phyloP scores from a whole-genome alignment of 2,888 invertebrate species.

The Proisotoma minuta region DNA sequence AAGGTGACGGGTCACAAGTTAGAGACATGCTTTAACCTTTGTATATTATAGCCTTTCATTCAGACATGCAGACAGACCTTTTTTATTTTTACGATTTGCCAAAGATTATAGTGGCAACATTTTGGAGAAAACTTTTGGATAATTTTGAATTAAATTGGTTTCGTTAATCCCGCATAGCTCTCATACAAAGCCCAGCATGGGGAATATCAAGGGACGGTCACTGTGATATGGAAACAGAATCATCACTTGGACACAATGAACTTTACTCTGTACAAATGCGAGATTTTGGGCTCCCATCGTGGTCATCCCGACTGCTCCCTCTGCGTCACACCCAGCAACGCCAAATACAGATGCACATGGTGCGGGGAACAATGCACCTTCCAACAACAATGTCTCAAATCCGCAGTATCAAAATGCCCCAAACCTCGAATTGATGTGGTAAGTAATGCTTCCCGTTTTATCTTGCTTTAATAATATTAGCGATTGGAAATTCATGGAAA shows the following conservation, averaged over 20 bases:
- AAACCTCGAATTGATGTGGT: constrained; percentile 85
- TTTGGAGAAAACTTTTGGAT: too few species aligned
- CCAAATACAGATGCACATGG: constrained; percentile 92
- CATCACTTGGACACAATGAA: constrained; percentile 87
- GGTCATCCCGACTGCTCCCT: constrained; percentile 94
- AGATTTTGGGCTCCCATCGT: constrained; percentile 85
- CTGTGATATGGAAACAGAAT: constrained; percentile 88
- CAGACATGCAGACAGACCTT: too few species aligned
- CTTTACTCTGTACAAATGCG: constrained; percentile 91
- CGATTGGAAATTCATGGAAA: too few species aligned
- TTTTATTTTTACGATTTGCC: too few species aligned
- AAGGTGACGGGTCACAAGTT: too few species aligned
- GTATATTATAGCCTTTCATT: too few species aligned
- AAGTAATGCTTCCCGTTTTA: constrained; percentile 47
- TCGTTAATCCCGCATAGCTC: constrained; percentile 63
- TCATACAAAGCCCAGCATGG: constrained; percentile 82
- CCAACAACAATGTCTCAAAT: constrained; percentile 75
- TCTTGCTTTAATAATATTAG: not conserved
- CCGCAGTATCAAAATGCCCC: constrained; percentile 78
- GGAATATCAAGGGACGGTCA: constrained; percentile 81
- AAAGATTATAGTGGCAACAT: too few species aligned
- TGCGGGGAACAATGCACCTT: constrained; percentile 84
- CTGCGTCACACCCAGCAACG: constrained; percentile 80
- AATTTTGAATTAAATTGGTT: too few species aligned
- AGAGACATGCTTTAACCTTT: too few species aligned